These are phyloP conservation scores for Betta splendens DNA, from an alignment of 2,797 vertebrate genomes.

Conservation along the genomic window DNA sequence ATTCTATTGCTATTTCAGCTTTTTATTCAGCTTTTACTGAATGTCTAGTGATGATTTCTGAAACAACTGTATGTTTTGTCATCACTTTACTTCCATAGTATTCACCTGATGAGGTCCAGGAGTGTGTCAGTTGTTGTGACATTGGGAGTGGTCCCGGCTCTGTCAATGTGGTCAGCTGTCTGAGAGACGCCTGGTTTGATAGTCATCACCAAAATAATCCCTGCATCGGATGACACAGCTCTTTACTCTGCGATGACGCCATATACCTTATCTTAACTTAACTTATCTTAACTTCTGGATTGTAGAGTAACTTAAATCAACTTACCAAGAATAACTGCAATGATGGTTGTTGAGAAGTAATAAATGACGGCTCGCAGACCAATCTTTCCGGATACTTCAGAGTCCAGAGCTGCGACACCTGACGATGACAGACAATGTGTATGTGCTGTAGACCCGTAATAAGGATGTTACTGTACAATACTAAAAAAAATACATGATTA, in stretches of 20 bases:
- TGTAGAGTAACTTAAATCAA: neutral
- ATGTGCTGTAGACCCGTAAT: too few species aligned
- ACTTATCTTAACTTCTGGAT: neutral
- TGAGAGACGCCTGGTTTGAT: conserved; percentile 96
- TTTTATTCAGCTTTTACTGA: too few species aligned
- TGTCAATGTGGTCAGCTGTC: conserved; percentile 85
- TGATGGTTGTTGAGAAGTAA: conserved; percentile 93
- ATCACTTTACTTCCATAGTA: neutral
- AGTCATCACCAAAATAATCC: conserved; percentile 91
- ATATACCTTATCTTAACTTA: neutral
- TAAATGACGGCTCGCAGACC: conserved; percentile 92
- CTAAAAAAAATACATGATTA: too few species aligned
- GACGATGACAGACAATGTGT: conserved; percentile 9
- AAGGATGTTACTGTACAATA: too few species aligned
- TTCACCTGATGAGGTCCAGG: conserved; percentile 88
- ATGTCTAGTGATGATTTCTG: too few species aligned
- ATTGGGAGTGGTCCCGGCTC: conserved; percentile 88
- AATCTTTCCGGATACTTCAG: conserved; percentile 92
- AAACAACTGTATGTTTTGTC: neutral
- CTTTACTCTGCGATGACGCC: neutral
- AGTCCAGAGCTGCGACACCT: conserved; percentile 98
- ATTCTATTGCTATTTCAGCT: too few species aligned
- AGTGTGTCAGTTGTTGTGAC: conserved; percentile 93
- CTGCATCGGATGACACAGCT: conserved; percentile 63
- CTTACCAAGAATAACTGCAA: conserved; percentile 94